These are phyloP conservation scores for Halichondria panicea DNA, from an alignment of 37 sponge, comb jelly and placozoan species.

Conservation along the genomic window DNA sequence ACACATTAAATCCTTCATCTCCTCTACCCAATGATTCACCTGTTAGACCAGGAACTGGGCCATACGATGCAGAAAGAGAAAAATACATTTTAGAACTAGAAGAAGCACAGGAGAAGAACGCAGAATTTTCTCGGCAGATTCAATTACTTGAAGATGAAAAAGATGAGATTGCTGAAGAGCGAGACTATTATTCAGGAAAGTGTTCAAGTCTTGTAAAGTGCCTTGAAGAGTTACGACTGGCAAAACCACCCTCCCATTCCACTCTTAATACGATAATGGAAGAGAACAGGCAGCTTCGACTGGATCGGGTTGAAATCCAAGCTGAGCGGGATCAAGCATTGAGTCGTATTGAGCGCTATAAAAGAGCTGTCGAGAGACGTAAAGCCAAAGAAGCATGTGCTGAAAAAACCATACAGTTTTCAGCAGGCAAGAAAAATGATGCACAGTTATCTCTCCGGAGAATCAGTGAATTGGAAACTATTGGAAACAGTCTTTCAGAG, in stretches of 20 bases:
- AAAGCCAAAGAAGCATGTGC: constrained; percentile 33
- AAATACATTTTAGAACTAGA: constrained; percentile 39
- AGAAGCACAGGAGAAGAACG: constrained; percentile 18
- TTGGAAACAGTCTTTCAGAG: constrained; percentile 59
- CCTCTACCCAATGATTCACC: background rate
- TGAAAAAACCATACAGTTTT: background rate
- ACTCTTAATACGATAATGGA: constrained; percentile 33
- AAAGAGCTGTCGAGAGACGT: constrained; percentile 47
- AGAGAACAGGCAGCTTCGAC: constrained; percentile 54
- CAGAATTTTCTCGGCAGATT: constrained; percentile 35
- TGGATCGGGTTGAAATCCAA: constrained; percentile 38
- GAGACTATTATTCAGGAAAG: constrained; percentile 34
- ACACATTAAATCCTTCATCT: no score
- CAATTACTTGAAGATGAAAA: constrained; percentile 62
- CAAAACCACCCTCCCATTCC: constrained; percentile 30
- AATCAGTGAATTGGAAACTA: constrained; percentile 42
- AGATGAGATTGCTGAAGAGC: constrained; percentile 42
- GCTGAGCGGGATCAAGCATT: constrained; percentile 51
- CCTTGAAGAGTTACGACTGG: constrained; percentile 31
- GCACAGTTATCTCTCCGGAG: constrained; percentile 12
- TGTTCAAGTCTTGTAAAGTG: constrained; percentile 38
- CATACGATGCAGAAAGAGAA: constrained; percentile 34
- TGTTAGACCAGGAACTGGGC: background rate
- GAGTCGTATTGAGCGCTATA: constrained; percentile 60
- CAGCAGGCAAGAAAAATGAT: constrained; percentile 18